Base-by-base conservation (phyloP, 2,888 invertebrate genomes). In the Aradus depressus region DNA sequence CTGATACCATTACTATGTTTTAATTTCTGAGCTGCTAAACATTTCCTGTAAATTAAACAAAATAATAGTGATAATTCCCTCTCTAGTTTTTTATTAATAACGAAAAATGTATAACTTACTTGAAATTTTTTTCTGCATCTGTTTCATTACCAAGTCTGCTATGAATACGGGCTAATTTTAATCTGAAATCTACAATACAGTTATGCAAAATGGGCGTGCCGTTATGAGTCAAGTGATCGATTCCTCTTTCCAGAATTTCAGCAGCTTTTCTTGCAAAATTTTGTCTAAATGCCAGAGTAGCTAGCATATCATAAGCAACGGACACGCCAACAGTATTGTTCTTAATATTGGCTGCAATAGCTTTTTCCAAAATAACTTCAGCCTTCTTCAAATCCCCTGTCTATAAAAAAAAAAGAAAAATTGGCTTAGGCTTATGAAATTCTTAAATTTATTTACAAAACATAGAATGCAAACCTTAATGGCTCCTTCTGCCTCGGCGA, bases 81-180 rank as follows among this genome's bases (percentile, higher is more conserved):
- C 28, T 28, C 12, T 28, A 10, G 10, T 28, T 8, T 12, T 12
- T 28, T 12, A 6, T 10, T 28, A 10, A 10, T 28, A 28, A 10
- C 8, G 5, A 4, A 18, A 39, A 18, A 12, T 22, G 21, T 41
- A 14, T 4, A 34, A 16, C 55, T 38, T 47, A 53, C 55, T 64
- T 64, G 56, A 68, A 71, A n/a, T 70, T 70, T 23, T 68, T 64
- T 58, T 71, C 71, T 2, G 71, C 71, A 50, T 68, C 59, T 22
- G 63, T 62, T 22, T 61, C 59, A 52, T 67, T 62, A 2, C 66
- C 65, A 18, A 58, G 64, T 60, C 43, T 58, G 51, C 69, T 69
- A 54, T 71, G 70, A n/a, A 71, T 65, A 47, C 71, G 52, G 3
- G 70, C 64, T 48, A 71, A 55, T 44, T 71, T 67, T 22, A 72